phyloP scores from a whole-genome alignment of 2,797 vertebrate genomes.

The Ciconia nigra region DNA sequence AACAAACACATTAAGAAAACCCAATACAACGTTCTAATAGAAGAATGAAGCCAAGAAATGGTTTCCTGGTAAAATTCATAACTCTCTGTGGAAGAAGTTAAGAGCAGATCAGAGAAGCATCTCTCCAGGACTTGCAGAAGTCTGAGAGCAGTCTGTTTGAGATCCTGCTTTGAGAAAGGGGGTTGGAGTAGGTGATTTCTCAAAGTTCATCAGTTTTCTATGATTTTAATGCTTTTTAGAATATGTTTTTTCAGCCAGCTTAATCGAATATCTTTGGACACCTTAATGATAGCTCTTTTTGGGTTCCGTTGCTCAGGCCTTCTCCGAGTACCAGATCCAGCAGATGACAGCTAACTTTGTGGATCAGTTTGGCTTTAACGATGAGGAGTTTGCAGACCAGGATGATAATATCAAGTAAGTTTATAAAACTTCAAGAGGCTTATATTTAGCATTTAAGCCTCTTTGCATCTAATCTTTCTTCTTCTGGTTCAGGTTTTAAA shows the following conservation, averaged over 20 bases:
- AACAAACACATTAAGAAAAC: not conserved
- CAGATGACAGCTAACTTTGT: constrained; percentile 97
- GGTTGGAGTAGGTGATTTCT: not conserved
- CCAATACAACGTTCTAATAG: rapidly evolving
- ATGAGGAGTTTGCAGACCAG: constrained; percentile 96
- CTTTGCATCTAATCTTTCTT: not conserved
- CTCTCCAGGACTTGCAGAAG: not conserved
- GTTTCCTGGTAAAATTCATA: not conserved
- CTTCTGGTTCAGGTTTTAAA: not conserved
- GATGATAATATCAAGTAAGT: constrained; percentile 94
- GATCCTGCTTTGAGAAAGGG: not conserved
- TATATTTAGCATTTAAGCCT: rapidly evolving
- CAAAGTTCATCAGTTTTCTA: not conserved
- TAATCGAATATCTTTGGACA: rapidly evolving
- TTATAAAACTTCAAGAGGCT: not conserved
- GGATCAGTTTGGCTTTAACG: constrained; percentile 97
- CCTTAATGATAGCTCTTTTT: not conserved
- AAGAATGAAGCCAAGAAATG: not conserved
- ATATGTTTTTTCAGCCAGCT: not conserved
- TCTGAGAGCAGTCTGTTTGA: not conserved
- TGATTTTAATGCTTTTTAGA: rapidly evolving
- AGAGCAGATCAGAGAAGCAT: not conserved
- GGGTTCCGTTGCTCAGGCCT: constrained; percentile 78
- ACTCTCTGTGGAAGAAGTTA: not conserved
- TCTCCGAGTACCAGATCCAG: constrained; percentile 98